phyloP scores from a whole-genome alignment of 2,113 vertebrate genomes.

The Salminus brasiliensis region DNA sequence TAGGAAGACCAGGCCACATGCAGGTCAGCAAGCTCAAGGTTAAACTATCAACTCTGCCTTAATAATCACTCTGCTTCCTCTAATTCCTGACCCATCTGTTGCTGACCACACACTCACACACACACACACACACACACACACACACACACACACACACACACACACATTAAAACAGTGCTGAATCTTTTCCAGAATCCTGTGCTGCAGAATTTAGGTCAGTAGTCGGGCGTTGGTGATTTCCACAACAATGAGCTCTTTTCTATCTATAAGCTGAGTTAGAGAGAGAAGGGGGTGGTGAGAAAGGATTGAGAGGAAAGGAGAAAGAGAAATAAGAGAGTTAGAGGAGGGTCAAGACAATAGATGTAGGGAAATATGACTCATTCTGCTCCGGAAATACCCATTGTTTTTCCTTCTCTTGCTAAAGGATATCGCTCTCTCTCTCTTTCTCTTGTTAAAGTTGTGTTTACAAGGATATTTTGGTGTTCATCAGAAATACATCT shows the following conservation, averaged over 20 bases:
- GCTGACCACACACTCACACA: neutral
- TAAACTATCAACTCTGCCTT: constrained; percentile 14
- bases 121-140: constrained; percentile 19
- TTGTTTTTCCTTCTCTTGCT: constrained; percentile 11
- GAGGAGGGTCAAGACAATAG: neutral
- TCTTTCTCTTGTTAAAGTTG: neutral
- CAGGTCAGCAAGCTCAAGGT: neutral
- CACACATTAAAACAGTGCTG: constrained; percentile 13
- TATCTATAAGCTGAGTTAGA: constrained; percentile 22
- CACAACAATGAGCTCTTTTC: constrained; percentile 65
- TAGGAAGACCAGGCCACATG: neutral
- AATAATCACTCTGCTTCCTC: constrained; percentile 10
- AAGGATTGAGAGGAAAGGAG: neutral
- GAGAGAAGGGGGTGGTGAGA: neutral
- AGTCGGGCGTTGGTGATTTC: constrained; percentile 59
- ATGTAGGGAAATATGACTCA: constrained; percentile 21
- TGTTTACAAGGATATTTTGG: neutral
- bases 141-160: neutral
- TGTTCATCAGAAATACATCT: too few species aligned
- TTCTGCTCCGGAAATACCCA: constrained; percentile 4
- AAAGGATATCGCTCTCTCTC: neutral
- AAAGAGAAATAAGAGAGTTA: neutral
- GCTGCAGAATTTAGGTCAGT: constrained; percentile 76
- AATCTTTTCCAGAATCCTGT: constrained; percentile 62
- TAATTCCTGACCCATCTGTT: neutral